These are phyloP conservation scores for Glaucopsyche alexis DNA, from an alignment of 2,888 invertebrate species.

Conservation along the genomic window DNA sequence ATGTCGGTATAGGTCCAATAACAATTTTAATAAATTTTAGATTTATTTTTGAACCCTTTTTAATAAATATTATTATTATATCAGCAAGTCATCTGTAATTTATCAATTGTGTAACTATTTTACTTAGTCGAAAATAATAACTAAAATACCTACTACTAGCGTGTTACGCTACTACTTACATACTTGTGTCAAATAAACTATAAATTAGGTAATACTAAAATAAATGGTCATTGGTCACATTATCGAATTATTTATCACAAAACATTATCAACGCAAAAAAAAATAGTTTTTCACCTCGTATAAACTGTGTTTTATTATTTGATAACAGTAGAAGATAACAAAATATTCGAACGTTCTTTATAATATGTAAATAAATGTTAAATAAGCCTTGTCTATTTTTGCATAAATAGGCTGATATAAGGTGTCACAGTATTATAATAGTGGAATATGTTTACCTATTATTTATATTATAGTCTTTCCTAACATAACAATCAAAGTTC, in stretches of 20 bases:
- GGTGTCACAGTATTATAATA: conserved; percentile 9
- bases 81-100: no score
- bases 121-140: no score
- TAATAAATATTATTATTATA: no score
- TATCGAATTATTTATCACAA: background rate
- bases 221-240: background rate
- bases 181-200: no score
- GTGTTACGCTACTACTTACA: no score
- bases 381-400: background rate
- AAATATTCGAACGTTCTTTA: background rate
- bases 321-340: background rate
- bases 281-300: background rate
- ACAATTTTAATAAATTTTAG: background rate
- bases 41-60: background rate
- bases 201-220: no score
- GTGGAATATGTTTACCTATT: background rate
- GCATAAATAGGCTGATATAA: conserved; percentile 10
- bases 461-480: background rate
- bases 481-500: background rate
- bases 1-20: background rate
- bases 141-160: no score
- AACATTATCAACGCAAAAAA: background rate
- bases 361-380: background rate
- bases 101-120: no score
- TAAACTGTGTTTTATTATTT: conserved; percentile 9